Evolutionary conservation across 2,888 invertebrate genomes (phyloP).

Genomic region (Agrotis ipsilon): DNA sequence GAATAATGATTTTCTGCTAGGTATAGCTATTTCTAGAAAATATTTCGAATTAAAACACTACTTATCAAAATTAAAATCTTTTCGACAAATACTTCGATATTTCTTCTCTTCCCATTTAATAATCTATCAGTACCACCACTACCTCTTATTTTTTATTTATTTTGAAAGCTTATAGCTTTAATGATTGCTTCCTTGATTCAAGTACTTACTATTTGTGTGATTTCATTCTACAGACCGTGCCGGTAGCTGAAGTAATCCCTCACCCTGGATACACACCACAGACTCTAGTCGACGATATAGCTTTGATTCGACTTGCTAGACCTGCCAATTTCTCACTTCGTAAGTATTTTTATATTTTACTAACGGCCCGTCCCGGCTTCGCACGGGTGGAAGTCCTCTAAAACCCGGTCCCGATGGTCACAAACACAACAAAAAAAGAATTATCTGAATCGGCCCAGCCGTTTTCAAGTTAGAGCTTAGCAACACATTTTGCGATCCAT

Average conservation of each 20-base stretch:
- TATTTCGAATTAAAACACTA: too few relatives aligned
- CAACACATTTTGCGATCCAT: too few relatives aligned
- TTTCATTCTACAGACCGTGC: constrained; percentile 80
- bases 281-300: constrained; percentile 90
- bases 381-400: too few relatives aligned
- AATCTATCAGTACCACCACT: too few relatives aligned
- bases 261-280: constrained; percentile 89
- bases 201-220: constrained; percentile 11
- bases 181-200: not conserved
- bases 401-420: too few relatives aligned
- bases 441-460: too few relatives aligned
- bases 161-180: too few relatives aligned
- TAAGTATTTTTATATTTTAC: constrained; percentile 62
- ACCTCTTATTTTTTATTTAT: too few relatives aligned
- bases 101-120: not conserved
- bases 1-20: too few relatives aligned
- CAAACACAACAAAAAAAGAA: too few relatives aligned
- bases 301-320: constrained; percentile 87
- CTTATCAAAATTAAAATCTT: not conserved
- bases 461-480: too few relatives aligned
- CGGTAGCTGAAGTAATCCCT: constrained; percentile 81
- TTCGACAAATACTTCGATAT: not conserved
- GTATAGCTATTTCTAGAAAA: not conserved
- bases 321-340: constrained; percentile 85
- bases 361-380: too few relatives aligned